Evolutionary conservation across 1,140 invertebrate genomes (phyloP), one percentile per base, ranked within the genome.

Genomic region (Drosophila yakuba): DNA sequence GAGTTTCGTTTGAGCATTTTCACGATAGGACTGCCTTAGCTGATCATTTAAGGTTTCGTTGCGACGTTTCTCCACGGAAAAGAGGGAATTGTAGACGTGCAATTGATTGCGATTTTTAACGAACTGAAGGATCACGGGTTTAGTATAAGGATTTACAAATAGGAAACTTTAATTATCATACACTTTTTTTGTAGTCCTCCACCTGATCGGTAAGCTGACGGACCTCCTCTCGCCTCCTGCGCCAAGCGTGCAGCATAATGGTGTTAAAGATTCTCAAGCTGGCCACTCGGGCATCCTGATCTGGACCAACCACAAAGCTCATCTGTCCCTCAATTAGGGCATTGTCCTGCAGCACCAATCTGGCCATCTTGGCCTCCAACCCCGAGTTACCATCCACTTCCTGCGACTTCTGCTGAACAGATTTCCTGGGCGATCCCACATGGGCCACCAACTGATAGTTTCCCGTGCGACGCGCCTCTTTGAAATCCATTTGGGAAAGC

Each of bases 401-500:
- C 7, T 25, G 4, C 0, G 38, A 0, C 5, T 63, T 25, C 14
- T 73, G 17, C 1, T 56, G 1, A 0, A 73, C 25, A 6, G 23
- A 5, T 15, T 38, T 66, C 11, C 35, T 66, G 12, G 80, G 47
- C 14, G 48, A 75, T n/a, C 71, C 28, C 5, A 89, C 45, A 54
- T 74, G 77, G 12, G 80, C 59, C 48, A 90, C 78, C 62, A 85
- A 7, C 15, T 79, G 81, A 61, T 82, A 81, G 55, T 69, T 76
- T 12, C 78, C 81, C 0, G 81, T 74, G 17, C 90, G 90, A 7
- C 80, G 80, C 0, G 74, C 75, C 41, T 91, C 82, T 51, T 84
- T 91, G n/a, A 91, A 84, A 52, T 91, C 90, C 74, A 91, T 91
- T 64, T 91, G 90, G 1, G 90, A 91, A 0, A 88, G 28, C 0